Evolutionary conservation across 1,140 invertebrate genomes (phyloP), one percentile per base, ranked within the genome.

Genomic region (Heliothis subflexa): DNA sequence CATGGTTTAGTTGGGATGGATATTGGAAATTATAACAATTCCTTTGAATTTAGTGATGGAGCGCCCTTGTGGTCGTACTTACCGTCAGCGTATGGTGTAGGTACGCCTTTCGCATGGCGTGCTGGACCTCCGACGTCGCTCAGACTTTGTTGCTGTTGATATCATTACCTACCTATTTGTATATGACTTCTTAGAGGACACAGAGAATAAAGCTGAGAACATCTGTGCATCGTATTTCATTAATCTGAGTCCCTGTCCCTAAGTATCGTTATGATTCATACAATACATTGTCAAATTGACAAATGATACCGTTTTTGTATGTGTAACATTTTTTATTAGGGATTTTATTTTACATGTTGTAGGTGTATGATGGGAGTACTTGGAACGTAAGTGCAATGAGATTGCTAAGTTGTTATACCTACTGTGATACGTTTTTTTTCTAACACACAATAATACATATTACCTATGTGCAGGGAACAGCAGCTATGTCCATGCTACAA

Each of bases 401-500:
- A 21, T 12, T 57, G 3, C 10, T 18, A 0, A 7, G 33, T 40
- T 40, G 33, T 40, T 40, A 25, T 25, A 25, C 21, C 33, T 40
- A 40, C 5, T 40, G 33, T 40, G 33, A 9, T 9, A 40, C 33
- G 5, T 40, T 57, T 57, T 12, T 16, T 59, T 81, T 28, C 57
- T 72, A 57, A 40, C 16, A 66, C 9, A 64, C 3, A 45, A 1
- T 13, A 28, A 4, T 50, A 18, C 11, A 3, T 49, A 47, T 49
- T 25, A 18, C 4, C 21, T 66, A 21, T 13, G 16, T 21, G 2
- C 11, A 49, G 45, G 21, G 45, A 49, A 5, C 62, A 49, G 62
- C 40, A 13, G 40, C 21, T 45, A 16, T 88, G 86, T 52, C 68
- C 57, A 55, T 85, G 85, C 72, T 83, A 70, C 55, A 77, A 74